phyloP scores from a whole-genome alignment of 1,140 invertebrate genomes.

The Delia radicum region DNA sequence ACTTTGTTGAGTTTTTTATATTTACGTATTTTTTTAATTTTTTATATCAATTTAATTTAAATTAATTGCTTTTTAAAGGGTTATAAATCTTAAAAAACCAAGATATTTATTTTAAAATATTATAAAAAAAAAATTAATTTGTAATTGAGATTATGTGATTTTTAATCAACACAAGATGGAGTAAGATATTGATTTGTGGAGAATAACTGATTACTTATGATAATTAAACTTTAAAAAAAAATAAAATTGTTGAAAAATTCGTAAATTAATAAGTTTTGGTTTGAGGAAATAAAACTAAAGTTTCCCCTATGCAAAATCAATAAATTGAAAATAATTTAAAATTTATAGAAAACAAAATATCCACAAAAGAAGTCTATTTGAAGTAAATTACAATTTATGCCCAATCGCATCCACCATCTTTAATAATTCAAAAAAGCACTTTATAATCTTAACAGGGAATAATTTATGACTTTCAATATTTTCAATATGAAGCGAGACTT shows the following conservation, averaged over 20 bases:
- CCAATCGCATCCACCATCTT: neutral
- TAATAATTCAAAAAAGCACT: neutral
- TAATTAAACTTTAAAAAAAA: too few relatives aligned
- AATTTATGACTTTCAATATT: slow-evolving; percentile 5
- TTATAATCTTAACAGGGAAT: neutral
- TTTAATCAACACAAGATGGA: neutral
- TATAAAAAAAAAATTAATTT: neutral
- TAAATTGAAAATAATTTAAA: too few relatives aligned
- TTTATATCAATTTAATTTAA: neutral
- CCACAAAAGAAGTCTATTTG: too few relatives aligned
- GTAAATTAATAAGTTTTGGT: too few relatives aligned
- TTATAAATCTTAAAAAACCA: neutral
- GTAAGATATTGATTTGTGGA: neutral
- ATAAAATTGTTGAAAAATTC: too few relatives aligned
- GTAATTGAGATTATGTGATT: neutral
- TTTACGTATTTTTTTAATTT: neutral
- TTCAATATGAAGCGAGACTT: neutral
- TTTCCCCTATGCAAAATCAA: too few relatives aligned
- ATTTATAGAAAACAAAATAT: too few relatives aligned
- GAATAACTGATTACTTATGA: too few relatives aligned
- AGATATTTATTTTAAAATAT: neutral
- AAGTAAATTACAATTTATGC: too few relatives aligned
- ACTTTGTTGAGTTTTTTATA: neutral
- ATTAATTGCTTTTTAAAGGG: neutral
- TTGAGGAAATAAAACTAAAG: too few relatives aligned